Percentiles rank a stretch among this genome's conserved stretches.
Conservation (phyloP, 2,888 invertebrate genomes). For the Steromphala cineraria region DNA sequence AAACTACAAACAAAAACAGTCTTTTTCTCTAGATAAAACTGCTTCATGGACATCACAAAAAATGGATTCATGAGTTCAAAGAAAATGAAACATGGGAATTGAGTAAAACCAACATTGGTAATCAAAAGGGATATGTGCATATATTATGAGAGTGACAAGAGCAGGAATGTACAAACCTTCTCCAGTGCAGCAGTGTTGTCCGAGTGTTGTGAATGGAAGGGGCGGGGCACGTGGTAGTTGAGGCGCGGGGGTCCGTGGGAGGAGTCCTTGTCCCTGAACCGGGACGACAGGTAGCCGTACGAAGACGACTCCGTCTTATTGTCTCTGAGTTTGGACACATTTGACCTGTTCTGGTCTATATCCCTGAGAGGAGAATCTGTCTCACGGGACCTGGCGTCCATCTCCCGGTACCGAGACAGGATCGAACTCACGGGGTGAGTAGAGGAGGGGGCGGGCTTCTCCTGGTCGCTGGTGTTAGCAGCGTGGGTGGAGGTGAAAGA, state of each 20-base stretch:
- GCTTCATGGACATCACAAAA: too few relatives aligned
- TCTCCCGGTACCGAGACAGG: conserved; percentile 38
- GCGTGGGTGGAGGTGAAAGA: conserved; percentile 11
- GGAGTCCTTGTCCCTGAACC: conserved; percentile 38
- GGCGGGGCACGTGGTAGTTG: conserved; percentile 33
- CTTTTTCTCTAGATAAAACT: too few relatives aligned
- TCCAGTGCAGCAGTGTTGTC: conserved; percentile 39
- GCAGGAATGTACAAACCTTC: conserved; percentile 42
- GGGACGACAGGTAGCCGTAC: conserved; percentile 28
- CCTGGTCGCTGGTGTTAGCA: conserved; percentile 35
- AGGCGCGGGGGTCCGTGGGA: background rate
- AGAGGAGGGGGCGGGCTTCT: conserved; percentile 39
- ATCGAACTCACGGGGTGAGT: conserved; percentile 30
- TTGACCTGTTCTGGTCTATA: background rate
- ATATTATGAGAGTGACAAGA: too few relatives aligned
- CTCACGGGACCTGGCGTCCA: conserved; percentile 25
- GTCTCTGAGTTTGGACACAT: conserved; percentile 23
- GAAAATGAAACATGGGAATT: too few relatives aligned
- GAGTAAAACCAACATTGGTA: too few relatives aligned
- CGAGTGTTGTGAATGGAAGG: conserved; percentile 24
- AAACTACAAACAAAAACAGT: too few relatives aligned
- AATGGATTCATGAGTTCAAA: too few relatives aligned
- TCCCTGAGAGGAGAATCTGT: conserved; percentile 20
- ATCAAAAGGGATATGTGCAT: too few relatives aligned
- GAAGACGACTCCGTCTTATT: conserved; percentile 19